Evolutionary conservation across 2,113 vertebrate species (phyloP).

Genomic region (Rattus norvegicus): DNA sequence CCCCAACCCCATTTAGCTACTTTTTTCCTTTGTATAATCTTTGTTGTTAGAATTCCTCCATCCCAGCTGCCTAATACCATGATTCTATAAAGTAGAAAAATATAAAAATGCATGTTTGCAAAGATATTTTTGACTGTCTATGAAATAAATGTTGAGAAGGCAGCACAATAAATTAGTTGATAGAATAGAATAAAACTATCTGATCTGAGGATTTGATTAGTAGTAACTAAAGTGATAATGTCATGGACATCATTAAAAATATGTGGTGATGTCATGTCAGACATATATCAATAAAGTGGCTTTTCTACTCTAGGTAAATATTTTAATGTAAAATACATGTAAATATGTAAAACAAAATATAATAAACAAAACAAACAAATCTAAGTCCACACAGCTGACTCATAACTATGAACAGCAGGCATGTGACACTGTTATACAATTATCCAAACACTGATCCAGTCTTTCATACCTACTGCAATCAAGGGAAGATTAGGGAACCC

Average conservation of each 20-base stretch:
- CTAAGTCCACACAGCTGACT: background rate
- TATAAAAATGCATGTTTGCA: background rate
- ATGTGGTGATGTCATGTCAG: background rate
- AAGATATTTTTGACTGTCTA: background rate
- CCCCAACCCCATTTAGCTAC: background rate
- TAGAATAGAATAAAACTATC: background rate
- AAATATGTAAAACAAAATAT: background rate
- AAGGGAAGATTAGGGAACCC: background rate
- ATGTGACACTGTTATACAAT: background rate
- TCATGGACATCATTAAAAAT: accelerated
- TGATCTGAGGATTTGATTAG: background rate
- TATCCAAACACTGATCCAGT: background rate
- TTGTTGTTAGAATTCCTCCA: background rate
- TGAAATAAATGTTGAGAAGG: background rate
- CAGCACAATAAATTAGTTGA: background rate
- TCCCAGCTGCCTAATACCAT: background rate
- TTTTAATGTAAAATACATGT: background rate
- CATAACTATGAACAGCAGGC: background rate
- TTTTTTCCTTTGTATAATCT: no score
- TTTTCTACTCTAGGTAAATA: background rate
- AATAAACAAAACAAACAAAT: background rate
- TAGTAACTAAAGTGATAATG: background rate
- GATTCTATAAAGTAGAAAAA: background rate
- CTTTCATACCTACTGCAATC: background rate
- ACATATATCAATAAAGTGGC: no score